Conservation (phyloP, 2,888 invertebrate genomes). For the Neuroscelio doddi region DNA sequence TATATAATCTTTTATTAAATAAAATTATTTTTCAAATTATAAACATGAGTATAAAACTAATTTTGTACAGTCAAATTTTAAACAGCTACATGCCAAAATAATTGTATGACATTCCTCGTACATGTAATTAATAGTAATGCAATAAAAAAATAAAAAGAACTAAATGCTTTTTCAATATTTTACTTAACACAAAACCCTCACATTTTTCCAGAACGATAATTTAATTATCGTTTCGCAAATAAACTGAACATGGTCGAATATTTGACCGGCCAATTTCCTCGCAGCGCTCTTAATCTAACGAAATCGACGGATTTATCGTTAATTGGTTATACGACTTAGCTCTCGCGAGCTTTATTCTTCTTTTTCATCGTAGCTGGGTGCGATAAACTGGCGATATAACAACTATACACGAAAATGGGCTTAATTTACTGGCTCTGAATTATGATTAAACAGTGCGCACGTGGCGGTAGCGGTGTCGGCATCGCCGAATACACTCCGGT, state of each 20-base stretch:
- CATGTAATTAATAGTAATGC: no score
- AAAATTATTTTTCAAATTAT: no score
- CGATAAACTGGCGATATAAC: conserved; percentile 1
- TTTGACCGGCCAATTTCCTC: conserved; percentile 21
- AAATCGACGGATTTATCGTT: conserved; percentile 56
- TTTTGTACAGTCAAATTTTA: no score
- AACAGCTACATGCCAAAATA: no score
- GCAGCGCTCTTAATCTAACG: conserved; percentile 21
- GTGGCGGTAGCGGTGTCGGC: conserved; percentile 30
- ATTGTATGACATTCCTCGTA: no score
- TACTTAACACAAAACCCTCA: no score
- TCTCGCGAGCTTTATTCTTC: conserved; percentile 7
- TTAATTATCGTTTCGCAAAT: conserved; percentile 15
- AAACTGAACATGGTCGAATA: no score
- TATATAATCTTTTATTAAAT: no score
- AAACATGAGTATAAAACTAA: no score
- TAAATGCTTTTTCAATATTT: no score
- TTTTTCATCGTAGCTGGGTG: no score
- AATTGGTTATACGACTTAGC: conserved; percentile 49
- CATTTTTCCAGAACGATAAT: conserved; percentile 26
- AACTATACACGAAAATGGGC: conserved; percentile 49
- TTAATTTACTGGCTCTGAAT: conserved; percentile 57
- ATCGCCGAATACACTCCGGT: conserved; percentile 42
- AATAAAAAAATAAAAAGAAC: no score
- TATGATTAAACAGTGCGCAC: conserved; percentile 58